phyloP scores from a whole-genome alignment of 2,797 vertebrate genomes.

The Phylloscopus collybita region DNA sequence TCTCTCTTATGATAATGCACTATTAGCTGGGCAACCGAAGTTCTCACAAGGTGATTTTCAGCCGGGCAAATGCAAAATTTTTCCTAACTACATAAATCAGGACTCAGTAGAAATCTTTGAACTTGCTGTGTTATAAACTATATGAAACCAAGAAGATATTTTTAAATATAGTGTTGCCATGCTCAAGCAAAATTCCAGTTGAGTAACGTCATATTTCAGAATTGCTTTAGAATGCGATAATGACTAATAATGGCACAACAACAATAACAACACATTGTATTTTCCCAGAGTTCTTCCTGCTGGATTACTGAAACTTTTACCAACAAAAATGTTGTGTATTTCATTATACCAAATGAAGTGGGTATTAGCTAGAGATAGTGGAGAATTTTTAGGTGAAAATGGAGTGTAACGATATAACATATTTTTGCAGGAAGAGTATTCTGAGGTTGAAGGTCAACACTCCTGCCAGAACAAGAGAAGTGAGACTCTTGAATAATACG shows the following conservation, averaged over 20 bases:
- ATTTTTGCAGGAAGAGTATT: not conserved
- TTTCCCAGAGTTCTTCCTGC: not conserved
- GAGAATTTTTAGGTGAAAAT: not conserved
- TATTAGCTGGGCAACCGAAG: not conserved
- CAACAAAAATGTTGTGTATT: not conserved
- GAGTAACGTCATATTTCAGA: not conserved
- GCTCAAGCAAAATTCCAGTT: not conserved
- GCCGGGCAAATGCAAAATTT: not conserved
- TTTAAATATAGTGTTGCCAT: not conserved
- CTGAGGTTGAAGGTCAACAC: not conserved
- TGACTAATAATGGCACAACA: not conserved
- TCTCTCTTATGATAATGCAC: not conserved
- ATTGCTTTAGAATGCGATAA: not conserved
- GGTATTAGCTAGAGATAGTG: not conserved
- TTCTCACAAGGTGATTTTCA: not conserved
- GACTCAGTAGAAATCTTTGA: not conserved
- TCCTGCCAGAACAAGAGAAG: not conserved
- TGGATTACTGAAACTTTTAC: not conserved
- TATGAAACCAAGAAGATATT: not conserved
- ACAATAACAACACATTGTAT: not conserved
- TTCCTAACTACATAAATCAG: not conserved
- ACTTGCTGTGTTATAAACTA: not conserved
- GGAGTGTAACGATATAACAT: not conserved
- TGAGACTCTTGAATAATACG: not conserved
- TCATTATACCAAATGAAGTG: not conserved